Evolutionary conservation across 2,888 invertebrate genomes (phyloP).

Genomic region (Nysson spinosus): DNA sequence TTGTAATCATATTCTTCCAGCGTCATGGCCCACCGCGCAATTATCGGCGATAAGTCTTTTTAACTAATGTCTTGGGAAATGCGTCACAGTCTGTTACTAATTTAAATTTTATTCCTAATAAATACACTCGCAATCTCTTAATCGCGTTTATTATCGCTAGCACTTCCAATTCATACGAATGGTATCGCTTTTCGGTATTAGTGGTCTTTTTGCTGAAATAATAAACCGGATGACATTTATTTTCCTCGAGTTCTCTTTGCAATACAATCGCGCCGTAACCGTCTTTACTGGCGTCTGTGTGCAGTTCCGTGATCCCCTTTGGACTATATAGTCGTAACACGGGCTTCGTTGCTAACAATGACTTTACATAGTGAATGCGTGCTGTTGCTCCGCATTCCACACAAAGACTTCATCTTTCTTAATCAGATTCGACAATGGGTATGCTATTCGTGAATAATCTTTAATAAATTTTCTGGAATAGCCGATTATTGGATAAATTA

Average conservation of each 20-base stretch:
- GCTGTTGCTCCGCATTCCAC: too few species aligned
- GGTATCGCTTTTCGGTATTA: not conserved
- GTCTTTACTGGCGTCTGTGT: too few species aligned
- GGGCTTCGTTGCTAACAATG: too few species aligned
- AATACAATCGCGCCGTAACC: too few species aligned
- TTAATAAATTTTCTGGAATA: constrained; percentile 7
- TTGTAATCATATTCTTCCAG: constrained; percentile 2
- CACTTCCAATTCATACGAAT: constrained; percentile 1
- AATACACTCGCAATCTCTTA: constrained; percentile 2
- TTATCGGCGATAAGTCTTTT: not conserved
- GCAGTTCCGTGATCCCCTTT: too few species aligned
- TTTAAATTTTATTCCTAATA: constrained; percentile 3
- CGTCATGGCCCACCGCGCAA: not conserved
- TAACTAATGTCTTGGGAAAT: not conserved
- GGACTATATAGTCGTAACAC: too few species aligned
- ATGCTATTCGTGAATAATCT: constrained; percentile 1
- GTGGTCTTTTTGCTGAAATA: constrained; percentile 3
- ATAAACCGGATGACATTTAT: not conserved
- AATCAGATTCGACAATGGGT: constrained; percentile 4
- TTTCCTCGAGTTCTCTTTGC: not conserved
- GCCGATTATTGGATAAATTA: too few species aligned
- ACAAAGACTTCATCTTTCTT: not conserved
- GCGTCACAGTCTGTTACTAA: constrained; percentile 1
- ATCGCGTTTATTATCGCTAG: constrained; percentile 1
- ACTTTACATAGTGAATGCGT: too few species aligned